phyloP scores from a whole-genome alignment of 2,797 vertebrate genomes.

The Pangasius mekongensis region DNA sequence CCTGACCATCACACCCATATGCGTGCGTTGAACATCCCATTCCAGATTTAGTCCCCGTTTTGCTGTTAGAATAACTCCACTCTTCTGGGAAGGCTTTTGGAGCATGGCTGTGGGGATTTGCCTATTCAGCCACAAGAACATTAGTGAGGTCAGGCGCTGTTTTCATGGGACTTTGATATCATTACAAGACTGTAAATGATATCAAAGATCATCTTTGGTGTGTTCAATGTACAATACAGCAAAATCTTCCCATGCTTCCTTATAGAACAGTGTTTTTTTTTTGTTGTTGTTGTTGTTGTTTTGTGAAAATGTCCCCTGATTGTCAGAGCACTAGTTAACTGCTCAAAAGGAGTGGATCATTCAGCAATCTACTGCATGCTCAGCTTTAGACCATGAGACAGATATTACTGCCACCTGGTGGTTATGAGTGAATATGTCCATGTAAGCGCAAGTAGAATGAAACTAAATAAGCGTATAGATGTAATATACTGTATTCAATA shows the following conservation, averaged over 20 bases:
- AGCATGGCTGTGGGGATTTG: neutral
- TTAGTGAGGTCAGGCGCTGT: neutral
- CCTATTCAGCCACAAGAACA: neutral
- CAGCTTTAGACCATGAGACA: neutral
- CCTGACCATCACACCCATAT: neutral
- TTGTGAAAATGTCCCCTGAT: neutral
- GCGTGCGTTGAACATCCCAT: neutral
- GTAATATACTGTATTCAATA: neutral
- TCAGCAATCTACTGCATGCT: neutral
- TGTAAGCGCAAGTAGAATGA: neutral
- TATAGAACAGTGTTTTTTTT: neutral
- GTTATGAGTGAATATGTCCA: neutral
- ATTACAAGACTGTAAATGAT: neutral
- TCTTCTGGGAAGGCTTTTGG: neutral
- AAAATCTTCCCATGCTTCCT: neutral
- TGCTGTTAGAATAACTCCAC: neutral
- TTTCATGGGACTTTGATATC: neutral
- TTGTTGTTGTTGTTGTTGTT: neutral
- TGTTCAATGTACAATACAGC: neutral
- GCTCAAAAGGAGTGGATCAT: too few species aligned
- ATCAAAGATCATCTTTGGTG: neutral
- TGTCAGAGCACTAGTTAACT: neutral
- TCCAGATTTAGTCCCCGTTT: neutral
- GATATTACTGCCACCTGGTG: conserved; percentile 53
- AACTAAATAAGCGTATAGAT: neutral